Evolutionary conservation across 2,888 invertebrate genomes (phyloP).

Genomic region (Drepanosiphum platanoidis): DNA sequence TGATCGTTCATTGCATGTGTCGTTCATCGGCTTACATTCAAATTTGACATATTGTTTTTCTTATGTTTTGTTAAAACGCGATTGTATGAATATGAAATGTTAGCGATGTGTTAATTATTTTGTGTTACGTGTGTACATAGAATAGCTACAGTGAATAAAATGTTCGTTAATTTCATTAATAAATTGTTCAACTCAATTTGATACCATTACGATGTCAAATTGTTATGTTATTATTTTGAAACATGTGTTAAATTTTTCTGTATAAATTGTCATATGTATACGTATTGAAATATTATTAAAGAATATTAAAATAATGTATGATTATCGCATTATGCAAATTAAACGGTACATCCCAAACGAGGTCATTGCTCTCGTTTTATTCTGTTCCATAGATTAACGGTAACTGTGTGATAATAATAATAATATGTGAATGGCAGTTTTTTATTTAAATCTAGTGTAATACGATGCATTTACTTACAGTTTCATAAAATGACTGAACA

Average conservation of each 20-base stretch:
- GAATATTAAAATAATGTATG: constrained; percentile 1
- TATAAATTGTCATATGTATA: background rate
- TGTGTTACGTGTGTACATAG: background rate
- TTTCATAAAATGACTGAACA: constrained; percentile 19
- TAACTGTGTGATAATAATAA: constrained; percentile 4
- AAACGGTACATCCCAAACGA: constrained; percentile 37
- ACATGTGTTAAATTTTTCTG: background rate
- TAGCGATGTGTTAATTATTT: background rate
- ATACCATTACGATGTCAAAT: background rate
- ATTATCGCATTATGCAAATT: constrained; percentile 42
- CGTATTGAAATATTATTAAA: background rate
- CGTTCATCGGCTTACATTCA: background rate
- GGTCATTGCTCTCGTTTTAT: constrained; percentile 43
- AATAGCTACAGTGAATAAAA: background rate
- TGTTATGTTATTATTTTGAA: background rate
- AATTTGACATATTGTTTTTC: background rate
- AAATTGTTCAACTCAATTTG: background rate
- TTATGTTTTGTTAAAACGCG: background rate
- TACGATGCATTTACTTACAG: background rate
- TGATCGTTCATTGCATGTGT: background rate
- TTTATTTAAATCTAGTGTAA: background rate
- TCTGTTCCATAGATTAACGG: constrained; percentile 32
- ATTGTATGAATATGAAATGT: background rate
- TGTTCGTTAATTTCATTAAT: background rate
- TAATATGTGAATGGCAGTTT: constrained; percentile 21